Conservation (phyloP, 1,140 invertebrate genomes). For the Adelges cooleyi region DNA sequence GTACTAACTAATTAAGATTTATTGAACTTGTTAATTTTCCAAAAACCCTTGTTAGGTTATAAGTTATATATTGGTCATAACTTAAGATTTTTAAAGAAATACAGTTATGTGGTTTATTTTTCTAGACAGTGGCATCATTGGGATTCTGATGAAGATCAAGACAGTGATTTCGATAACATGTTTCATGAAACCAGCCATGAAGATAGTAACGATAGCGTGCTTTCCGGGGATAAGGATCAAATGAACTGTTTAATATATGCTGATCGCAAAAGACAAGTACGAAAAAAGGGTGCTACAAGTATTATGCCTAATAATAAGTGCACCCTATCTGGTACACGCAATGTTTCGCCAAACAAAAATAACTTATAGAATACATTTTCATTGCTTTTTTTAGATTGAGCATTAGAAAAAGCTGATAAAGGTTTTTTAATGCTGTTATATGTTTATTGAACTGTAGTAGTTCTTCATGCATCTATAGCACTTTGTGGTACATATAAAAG, state of each 20-base stretch:
- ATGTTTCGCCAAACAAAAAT: not conserved
- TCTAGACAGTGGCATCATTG: constrained; percentile 18
- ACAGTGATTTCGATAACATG: constrained; percentile 13
- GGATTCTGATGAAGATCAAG: constrained; percentile 20
- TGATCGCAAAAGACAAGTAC: constrained; percentile 26
- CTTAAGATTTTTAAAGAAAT: too few species aligned
- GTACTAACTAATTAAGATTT: too few species aligned
- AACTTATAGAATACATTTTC: constrained; percentile 7
- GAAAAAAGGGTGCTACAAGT: constrained; percentile 2
- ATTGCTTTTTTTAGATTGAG: constrained; percentile 25
- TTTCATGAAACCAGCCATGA: not conserved
- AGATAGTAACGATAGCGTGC: not conserved
- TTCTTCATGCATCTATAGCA: too few species aligned
- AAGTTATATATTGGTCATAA: too few species aligned
- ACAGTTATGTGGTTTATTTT: too few species aligned
- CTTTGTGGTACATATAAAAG: too few species aligned
- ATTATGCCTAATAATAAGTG: constrained; percentile 2
- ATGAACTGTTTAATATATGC: constrained; percentile 25
- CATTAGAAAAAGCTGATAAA: not conserved
- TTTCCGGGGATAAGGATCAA: constrained; percentile 5
- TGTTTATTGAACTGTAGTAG: too few species aligned
- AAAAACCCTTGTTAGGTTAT: too few species aligned
- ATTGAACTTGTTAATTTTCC: too few species aligned
- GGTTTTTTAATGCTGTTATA: too few species aligned
- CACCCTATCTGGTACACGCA: constrained; percentile 19